A percentile compares a stretch with the other conserved stretches of the same genome.
phyloP scores from a whole-genome alignment of 2,113 vertebrate species.

The Cryptotis parvus region DNA sequence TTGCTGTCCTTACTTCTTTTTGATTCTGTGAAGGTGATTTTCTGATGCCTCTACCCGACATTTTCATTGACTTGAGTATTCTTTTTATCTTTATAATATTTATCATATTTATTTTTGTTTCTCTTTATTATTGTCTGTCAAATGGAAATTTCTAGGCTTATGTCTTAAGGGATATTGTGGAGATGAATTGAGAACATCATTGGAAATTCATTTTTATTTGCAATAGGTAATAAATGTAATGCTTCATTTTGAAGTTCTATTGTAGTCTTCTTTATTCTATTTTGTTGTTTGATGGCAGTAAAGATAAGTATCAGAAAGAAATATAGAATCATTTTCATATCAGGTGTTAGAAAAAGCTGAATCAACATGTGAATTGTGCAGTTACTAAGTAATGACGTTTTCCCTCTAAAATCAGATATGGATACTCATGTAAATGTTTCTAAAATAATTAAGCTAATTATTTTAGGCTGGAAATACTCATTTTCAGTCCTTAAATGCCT shows the following conservation, averaged over 20 bases:
- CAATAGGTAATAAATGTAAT: neutral
- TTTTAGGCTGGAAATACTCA: neutral
- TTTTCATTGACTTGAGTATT: neutral
- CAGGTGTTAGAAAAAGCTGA: neutral
- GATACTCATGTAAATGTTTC: neutral
- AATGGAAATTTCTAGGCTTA: neutral
- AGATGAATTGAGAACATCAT: conserved; percentile 7
- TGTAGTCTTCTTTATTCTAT: neutral
- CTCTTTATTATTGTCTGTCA: neutral
- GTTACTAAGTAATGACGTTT: neutral
- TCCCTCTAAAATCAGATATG: neutral
- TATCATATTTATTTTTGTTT: neutral
- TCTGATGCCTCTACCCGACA: neutral
- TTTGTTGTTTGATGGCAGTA: neutral
- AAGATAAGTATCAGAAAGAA: neutral
- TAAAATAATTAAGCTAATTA: neutral
- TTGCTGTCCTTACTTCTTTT: neutral
- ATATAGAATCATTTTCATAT: neutral
- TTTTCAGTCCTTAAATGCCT: neutral
- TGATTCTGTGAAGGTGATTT: neutral
- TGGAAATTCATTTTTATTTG: neutral
- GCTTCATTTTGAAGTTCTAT: neutral
- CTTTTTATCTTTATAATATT: conserved; percentile 12
- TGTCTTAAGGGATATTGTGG: neutral
- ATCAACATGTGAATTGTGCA: neutral